These are phyloP conservation scores for Patella caerulea DNA, from an alignment of 2,888 invertebrate species.

Conservation along the genomic window DNA sequence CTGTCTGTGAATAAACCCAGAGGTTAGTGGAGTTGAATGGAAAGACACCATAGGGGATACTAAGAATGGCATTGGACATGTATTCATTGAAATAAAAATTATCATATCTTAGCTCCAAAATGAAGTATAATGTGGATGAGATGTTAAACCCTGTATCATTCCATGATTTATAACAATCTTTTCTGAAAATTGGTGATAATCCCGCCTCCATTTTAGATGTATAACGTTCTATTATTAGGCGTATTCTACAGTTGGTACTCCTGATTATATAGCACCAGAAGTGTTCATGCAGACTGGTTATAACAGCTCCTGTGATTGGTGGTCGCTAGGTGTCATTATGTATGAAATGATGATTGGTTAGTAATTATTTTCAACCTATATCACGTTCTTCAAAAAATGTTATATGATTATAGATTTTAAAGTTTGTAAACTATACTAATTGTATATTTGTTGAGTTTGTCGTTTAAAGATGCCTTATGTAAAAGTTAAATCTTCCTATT, in stretches of 20 bases:
- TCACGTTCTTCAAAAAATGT: background rate
- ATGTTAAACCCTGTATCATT: background rate
- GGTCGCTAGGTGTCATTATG: slow-evolving; percentile 99
- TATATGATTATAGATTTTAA: background rate
- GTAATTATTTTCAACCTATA: slow-evolving; percentile 38
- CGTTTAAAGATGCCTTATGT: too few relatives aligned
- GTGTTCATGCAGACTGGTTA: slow-evolving; percentile 96
- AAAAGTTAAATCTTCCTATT: too few relatives aligned
- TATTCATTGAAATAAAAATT: too few relatives aligned
- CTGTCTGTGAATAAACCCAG: too few relatives aligned
- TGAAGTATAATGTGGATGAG: background rate
- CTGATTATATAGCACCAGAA: slow-evolving; percentile 99
- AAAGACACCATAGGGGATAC: too few relatives aligned
- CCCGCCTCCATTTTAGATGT: background rate
- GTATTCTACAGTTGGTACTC: slow-evolving; percentile 86
- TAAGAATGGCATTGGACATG: too few relatives aligned
- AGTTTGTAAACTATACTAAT: background rate
- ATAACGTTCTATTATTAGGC: slow-evolving; percentile 68
- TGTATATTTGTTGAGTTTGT: background rate
- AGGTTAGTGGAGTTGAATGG: too few relatives aligned
- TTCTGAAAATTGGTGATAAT: background rate
- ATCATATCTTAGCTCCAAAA: too few relatives aligned
- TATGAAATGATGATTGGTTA: slow-evolving; percentile 99
- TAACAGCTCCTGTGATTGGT: slow-evolving; percentile 98
- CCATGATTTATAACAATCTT: background rate